Evolutionary conservation across 92 coral and sea anemone genomes (phyloP).

Genomic region (Actinostola sp.): DNA sequence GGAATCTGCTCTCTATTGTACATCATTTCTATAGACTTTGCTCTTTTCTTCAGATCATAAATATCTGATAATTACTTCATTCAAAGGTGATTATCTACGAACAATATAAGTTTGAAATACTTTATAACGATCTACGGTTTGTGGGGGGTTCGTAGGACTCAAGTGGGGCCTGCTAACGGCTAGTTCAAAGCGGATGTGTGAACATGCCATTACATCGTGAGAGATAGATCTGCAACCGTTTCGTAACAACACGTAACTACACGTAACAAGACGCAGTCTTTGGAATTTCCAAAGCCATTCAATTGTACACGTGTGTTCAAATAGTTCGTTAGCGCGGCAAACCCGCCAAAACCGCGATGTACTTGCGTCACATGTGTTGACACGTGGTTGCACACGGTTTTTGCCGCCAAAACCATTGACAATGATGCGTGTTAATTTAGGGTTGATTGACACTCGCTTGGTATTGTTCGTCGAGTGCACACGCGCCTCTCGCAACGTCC

Average conservation of each 20-base stretch:
- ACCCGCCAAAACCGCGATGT: constrained; percentile 44
- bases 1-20: constrained; percentile 7
- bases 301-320: constrained; percentile 22
- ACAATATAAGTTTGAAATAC: constrained; percentile 5
- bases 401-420: constrained; percentile 89
- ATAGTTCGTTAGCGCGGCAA: constrained; percentile 33
- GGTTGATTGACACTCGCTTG: constrained; percentile 13
- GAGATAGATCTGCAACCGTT: neutral
- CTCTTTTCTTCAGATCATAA: constrained; percentile 4
- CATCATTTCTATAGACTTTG: constrained; percentile 3
- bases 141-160: neutral
- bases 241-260: neutral
- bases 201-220: neutral
- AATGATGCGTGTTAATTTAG: constrained; percentile 69
- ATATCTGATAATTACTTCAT: constrained; percentile 9
- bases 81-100: neutral
- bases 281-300: constrained; percentile 14
- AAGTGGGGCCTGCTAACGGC: too few species aligned
- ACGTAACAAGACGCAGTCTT: neutral
- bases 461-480: constrained; percentile 10
- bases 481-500: constrained; percentile 38
- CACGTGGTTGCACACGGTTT: constrained; percentile 74
- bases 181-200: neutral
- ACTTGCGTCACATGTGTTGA: constrained; percentile 75
- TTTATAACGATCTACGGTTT: neutral